Evolutionary conservation across 2,888 invertebrate genomes (phyloP), one percentile per base, ranked within the genome.

Genomic region (Ptilodon capucinus): DNA sequence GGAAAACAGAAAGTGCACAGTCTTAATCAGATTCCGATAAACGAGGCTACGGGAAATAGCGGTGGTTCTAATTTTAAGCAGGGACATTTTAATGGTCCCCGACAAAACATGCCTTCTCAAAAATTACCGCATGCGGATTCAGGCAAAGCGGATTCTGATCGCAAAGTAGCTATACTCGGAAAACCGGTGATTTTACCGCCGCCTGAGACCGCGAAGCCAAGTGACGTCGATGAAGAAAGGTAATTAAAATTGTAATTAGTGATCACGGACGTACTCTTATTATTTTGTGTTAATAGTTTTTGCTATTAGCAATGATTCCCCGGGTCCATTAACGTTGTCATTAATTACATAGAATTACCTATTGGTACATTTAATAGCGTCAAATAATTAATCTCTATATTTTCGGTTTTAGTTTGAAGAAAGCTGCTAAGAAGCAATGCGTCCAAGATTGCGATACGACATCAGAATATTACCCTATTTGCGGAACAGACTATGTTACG

Each of bases 401-500:
- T 28, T 28, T 8, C 25, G 3, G 11, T 57, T 48, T 5, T 14
- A 60, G 60, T 39, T 40, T 23, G 1, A 36, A 23, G 5, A 44
- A 17, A 25, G 44, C 54, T 9, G 32, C 32, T 28, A 34, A 46
- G 40, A 53, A 35, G 6, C 42, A 55, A 38, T 64, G 63, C 51
- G 71, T 73, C 16, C 74, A 72, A 34, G 73, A 74, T 45, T 75
- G 73, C 23, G 53, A 55, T 6, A 50, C 69, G 0, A 69, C 70
- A 1, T 63, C 75, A 2, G 71, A 78, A 43, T 79, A 79, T 47
- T 54, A 56, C 23, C 78, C 78, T 0, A 54, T 79, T 8, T 81
- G 80, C 48, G 78, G 78, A 3, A 67, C 71, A 4, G 64, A 81
- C 49, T 68, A 74, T 30, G 64, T 81, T 2, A 79, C 80, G 2